Conservation (phyloP, 2,888 invertebrate species). For the Leptinotarsa juncta region DNA sequence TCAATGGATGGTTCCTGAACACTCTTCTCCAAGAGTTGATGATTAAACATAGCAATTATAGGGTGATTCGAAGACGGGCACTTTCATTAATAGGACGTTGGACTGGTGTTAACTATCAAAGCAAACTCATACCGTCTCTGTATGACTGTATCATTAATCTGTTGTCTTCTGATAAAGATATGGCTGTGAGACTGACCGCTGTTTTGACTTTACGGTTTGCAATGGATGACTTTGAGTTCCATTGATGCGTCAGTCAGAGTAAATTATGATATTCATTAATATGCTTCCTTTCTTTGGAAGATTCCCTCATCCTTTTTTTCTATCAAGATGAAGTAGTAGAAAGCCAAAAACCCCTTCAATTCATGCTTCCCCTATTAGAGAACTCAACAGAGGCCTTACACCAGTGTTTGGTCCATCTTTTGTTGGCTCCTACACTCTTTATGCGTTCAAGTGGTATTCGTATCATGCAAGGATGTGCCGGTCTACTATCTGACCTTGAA, state of each 20-base stretch:
- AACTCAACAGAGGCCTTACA: constrained; percentile 84
- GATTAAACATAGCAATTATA: constrained; percentile 83
- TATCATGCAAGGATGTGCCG: constrained; percentile 77
- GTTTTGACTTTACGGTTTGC: constrained; percentile 85
- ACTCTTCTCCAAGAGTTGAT: constrained; percentile 85
- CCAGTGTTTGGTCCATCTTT: constrained; percentile 82
- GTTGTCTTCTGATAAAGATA: constrained; percentile 78
- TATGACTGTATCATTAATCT: constrained; percentile 84
- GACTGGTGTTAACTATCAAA: constrained; percentile 83
- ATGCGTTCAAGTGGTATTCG: constrained; percentile 77
- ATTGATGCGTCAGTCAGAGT: constrained; percentile 67
- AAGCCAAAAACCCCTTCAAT: too few species aligned
- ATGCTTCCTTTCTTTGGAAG: constrained; percentile 68
- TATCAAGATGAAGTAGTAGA: too few species aligned
- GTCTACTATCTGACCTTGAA: constrained; percentile 82
- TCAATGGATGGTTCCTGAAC: constrained; percentile 91
- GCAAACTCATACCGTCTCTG: constrained; percentile 81
- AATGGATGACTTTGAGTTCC: constrained; percentile 94
- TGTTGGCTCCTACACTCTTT: constrained; percentile 83
- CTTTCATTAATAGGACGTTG: constrained; percentile 86
- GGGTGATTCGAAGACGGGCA: constrained; percentile 84
- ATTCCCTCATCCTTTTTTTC: too few species aligned
- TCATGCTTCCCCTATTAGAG: constrained; percentile 79
- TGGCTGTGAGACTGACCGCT: constrained; percentile 89
- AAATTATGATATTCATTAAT: constrained; percentile 74